phyloP scores from a whole-genome alignment of 2,113 vertebrate species.

The Cettia cetti region DNA sequence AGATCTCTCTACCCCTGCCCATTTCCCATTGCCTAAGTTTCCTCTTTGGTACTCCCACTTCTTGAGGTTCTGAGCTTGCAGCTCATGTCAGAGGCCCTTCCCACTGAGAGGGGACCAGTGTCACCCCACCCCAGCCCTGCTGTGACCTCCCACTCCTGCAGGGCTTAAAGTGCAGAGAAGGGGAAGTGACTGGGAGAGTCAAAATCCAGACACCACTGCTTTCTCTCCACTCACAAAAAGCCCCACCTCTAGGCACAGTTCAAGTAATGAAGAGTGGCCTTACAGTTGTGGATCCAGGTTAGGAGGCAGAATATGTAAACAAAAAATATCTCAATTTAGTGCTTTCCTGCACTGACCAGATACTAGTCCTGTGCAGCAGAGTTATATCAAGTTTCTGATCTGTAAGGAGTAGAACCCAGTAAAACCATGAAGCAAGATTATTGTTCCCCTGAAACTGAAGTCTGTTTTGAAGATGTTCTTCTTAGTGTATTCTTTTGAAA shows the following conservation, averaged over 20 bases:
- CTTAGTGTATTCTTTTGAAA: neutral
- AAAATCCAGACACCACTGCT: neutral
- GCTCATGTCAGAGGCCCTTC: accelerated
- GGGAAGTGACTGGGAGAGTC: neutral
- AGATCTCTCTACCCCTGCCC: neutral
- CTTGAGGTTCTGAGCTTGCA: neutral
- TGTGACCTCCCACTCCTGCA: neutral
- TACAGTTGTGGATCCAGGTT: neutral
- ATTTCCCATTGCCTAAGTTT: neutral
- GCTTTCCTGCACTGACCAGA: neutral
- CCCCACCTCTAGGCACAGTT: neutral
- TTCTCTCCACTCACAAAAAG: neutral
- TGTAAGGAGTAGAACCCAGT: neutral
- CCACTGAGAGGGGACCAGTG: neutral
- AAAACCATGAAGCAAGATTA: neutral
- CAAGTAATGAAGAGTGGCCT: neutral
- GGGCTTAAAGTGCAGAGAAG: neutral
- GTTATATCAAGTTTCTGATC: neutral
- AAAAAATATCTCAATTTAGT: neutral
- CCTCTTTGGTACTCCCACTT: neutral
- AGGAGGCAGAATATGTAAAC: neutral
- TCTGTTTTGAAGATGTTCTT: neutral
- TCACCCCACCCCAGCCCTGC: neutral
- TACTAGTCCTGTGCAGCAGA: neutral
- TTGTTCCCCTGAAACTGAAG: neutral